These are phyloP conservation scores for Chydorus sphaericus DNA, from an alignment of 2,888 invertebrate genomes.

Conservation along the genomic window DNA sequence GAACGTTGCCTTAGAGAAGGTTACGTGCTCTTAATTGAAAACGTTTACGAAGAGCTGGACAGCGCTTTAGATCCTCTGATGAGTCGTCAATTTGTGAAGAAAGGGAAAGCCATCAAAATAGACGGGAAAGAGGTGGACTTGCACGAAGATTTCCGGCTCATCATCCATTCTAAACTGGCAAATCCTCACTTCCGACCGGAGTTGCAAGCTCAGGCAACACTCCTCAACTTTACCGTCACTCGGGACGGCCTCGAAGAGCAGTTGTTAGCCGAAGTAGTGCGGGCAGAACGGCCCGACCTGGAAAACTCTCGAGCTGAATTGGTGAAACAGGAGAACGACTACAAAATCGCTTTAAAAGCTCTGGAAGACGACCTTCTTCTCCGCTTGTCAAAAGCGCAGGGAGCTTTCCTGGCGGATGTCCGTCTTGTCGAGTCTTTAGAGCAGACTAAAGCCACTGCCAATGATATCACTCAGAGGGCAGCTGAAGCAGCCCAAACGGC, in stretches of 20 bases:
- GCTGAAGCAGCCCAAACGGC: constrained; percentile 85
- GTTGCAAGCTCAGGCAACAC: constrained; percentile 93
- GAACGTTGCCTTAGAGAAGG: constrained; percentile 55
- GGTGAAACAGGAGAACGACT: constrained; percentile 91
- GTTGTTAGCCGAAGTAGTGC: constrained; percentile 86
- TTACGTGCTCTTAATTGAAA: constrained; percentile 76
- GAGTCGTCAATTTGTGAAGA: constrained; percentile 85
- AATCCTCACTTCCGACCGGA: constrained; percentile 97
- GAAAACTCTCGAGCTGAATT: constrained; percentile 84
- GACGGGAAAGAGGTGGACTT: constrained; percentile 95
- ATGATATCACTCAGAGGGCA: constrained; percentile 86
- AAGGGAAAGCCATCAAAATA: constrained; percentile 89
- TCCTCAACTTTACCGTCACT: constrained; percentile 94
- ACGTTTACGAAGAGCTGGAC: constrained; percentile 82
- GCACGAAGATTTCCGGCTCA: constrained; percentile 66
- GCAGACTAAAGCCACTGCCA: constrained; percentile 87
- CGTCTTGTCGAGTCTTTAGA: constrained; percentile 91
- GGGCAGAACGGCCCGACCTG: constrained; percentile 88
- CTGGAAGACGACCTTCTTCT: constrained; percentile 86
- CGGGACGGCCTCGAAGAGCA: constrained; percentile 92
- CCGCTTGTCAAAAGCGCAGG: constrained; percentile 77
- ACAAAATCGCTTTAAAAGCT: constrained; percentile 83
- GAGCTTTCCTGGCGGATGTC: constrained; percentile 85
- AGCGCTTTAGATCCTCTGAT: constrained; percentile 82
- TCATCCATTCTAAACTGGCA: constrained; percentile 86